Percentiles rank a stretch among this genome's conserved stretches.
phyloP scores from a whole-genome alignment of 2,113 vertebrate species.

The Myiozetetes cayanensis region DNA sequence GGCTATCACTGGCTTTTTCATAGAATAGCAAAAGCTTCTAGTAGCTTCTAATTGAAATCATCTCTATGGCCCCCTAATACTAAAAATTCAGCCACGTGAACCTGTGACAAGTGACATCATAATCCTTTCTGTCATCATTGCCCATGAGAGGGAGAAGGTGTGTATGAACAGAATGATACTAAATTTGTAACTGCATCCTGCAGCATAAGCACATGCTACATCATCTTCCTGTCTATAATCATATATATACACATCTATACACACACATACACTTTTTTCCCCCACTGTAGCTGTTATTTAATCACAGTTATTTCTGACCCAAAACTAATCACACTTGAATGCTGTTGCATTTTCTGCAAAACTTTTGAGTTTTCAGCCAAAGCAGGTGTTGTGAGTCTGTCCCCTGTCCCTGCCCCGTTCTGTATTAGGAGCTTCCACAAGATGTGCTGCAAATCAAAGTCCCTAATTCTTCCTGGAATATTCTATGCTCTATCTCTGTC shows the following conservation, averaged over 20 bases:
- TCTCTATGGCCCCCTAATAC: no score
- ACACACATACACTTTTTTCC: background rate
- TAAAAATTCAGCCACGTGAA: no score
- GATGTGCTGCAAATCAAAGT: background rate
- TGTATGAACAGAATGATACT: background rate
- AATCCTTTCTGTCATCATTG: background rate
- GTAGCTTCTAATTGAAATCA: no score
- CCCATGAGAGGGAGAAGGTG: background rate
- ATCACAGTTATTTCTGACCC: background rate
- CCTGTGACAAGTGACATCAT: background rate
- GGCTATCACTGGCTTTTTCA: no score
- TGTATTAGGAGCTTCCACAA: background rate
- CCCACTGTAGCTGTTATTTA: background rate
- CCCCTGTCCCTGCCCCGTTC: background rate
- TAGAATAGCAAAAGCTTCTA: no score
- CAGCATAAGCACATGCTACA: background rate
- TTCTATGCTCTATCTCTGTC: background rate
- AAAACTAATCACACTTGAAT: background rate
- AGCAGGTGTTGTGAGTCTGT: background rate
- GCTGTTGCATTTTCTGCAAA: background rate
- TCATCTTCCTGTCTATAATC: background rate
- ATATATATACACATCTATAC: background rate
- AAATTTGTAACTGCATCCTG: background rate
- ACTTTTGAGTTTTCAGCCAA: background rate
- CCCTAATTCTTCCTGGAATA: background rate